Evolutionary conservation across 1,140 invertebrate genomes (phyloP).

Genomic region (Apis cerana): DNA sequence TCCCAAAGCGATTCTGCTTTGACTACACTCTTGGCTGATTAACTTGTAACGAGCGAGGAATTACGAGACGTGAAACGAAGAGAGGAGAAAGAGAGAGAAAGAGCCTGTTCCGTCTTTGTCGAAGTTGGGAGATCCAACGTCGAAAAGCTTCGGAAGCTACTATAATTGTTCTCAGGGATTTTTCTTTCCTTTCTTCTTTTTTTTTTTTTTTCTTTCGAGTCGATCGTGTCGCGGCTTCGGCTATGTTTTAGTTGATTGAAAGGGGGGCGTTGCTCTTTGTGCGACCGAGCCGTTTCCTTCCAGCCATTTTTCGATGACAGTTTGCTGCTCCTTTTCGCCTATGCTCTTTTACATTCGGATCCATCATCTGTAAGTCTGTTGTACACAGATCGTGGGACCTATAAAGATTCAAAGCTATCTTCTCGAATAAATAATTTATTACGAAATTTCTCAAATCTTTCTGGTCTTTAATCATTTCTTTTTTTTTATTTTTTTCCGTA

Average conservation of each 20-base stretch:
- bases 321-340: not conserved
- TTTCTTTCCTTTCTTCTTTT: not conserved
- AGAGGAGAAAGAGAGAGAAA: not conserved
- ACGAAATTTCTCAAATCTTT: not conserved
- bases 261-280: not conserved
- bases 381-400: not conserved
- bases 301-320: not conserved
- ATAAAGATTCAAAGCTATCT: too few species aligned
- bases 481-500: not conserved
- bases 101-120: not conserved
- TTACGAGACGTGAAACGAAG: too few species aligned
- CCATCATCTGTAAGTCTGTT: not conserved
- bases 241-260: not conserved
- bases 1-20: not conserved
- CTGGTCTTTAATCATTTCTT: not conserved
- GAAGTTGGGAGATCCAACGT: not conserved
- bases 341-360: not conserved
- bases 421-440: not conserved
- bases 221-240: not conserved
- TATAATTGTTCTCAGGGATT: conserved; percentile 10
- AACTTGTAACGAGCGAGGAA: not conserved
- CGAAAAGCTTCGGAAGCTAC: not conserved
- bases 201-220: not conserved
- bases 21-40: conserved; percentile 10
- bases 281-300: not conserved